Percentiles rank a stretch among this genome's conserved stretches.
Evolutionary conservation across 2,888 invertebrate genomes (phyloP).

Genomic region (Rotaria magnacalcarata): DNA sequence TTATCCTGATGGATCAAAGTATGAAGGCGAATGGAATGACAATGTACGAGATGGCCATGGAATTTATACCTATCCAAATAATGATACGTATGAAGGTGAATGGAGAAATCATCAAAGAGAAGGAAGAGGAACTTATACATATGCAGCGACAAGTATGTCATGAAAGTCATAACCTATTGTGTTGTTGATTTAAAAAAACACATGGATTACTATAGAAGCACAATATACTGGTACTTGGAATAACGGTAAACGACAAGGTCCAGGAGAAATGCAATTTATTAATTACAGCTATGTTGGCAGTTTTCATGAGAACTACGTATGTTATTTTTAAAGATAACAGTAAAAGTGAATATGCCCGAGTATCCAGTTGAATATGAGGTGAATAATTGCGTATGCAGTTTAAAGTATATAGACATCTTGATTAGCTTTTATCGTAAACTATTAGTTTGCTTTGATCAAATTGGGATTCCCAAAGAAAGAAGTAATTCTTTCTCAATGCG

Average conservation of each 20-base stretch:
- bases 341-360: no score
- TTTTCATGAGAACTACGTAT: conserved; percentile 57
- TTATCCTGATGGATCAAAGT: conserved; percentile 80
- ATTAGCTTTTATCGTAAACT: no score
- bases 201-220: conserved; percentile 49
- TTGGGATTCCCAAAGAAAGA: no score
- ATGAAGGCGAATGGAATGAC: conserved; percentile 67
- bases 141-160: conserved; percentile 51
- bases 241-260: conserved; percentile 56
- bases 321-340: conserved; percentile 35
- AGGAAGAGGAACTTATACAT: conserved; percentile 58
- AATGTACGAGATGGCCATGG: conserved; percentile 58
- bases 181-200: no score
- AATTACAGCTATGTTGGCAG: conserved; percentile 59
- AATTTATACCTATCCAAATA: conserved; percentile 58
- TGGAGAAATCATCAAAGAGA: conserved; percentile 59
- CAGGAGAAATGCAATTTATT: conserved; percentile 58
- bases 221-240: conserved; percentile 58
- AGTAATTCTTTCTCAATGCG: no score
- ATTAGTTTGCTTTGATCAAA: no score
- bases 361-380: no score
- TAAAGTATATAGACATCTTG: no score
- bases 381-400: no score
- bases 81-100: conserved; percentile 59
- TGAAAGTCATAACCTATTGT: no score